Percentiles rank a stretch among this genome's conserved stretches.
Evolutionary conservation across 2,797 vertebrate species (phyloP).

Genomic region (Myotis myotis): DNA sequence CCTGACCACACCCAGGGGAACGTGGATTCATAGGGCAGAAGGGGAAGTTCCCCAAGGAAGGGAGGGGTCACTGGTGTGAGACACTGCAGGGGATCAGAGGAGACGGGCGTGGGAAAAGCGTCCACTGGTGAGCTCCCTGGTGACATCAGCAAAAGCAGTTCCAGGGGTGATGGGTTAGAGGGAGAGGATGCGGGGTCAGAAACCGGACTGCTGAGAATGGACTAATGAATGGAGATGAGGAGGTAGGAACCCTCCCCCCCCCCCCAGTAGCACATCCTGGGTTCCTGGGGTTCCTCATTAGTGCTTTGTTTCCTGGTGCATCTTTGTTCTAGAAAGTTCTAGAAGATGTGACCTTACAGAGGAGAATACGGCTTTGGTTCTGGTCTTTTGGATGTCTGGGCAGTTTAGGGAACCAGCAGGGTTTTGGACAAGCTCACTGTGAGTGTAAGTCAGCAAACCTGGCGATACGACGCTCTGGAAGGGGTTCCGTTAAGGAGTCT

Average conservation of each 20-base stretch:
- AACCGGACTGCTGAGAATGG: neutral
- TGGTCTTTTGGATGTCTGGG: neutral
- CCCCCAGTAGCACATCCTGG: neutral
- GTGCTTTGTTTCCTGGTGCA: neutral
- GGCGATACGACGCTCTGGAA: neutral
- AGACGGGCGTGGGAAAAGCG: neutral
- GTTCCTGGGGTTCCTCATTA: neutral
- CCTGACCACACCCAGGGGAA: neutral
- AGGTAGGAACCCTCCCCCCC: neutral
- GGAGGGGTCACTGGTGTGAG: neutral
- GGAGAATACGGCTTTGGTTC: neutral
- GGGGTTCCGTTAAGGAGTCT: neutral
- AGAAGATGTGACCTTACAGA: neutral
- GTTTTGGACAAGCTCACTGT: neutral
- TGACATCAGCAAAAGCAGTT: neutral
- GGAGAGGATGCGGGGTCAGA: neutral
- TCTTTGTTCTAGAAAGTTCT: conserved; percentile 9
- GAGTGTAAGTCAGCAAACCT: neutral
- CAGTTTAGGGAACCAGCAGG: neutral
- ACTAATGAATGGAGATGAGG: neutral
- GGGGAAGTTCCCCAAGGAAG: neutral
- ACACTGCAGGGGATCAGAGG: neutral
- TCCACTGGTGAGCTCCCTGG: neutral
- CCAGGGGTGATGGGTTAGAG: neutral
- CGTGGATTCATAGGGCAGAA: neutral